These are phyloP conservation scores for Erpobdella octoculata DNA, from an alignment of 2,888 invertebrate species.

Conservation along the genomic window DNA sequence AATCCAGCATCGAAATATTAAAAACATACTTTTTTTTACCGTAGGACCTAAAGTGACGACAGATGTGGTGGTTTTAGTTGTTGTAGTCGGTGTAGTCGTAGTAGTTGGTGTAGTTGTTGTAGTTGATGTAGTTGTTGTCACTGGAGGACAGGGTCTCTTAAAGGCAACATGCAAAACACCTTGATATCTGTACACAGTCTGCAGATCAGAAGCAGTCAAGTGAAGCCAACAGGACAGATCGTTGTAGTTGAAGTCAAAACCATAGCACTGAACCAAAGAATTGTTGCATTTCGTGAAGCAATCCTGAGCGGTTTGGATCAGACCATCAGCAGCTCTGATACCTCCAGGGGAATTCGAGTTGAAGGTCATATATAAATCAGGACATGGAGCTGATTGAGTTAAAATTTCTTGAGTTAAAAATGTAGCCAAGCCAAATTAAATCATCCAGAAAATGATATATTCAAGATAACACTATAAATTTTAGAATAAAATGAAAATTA, in stretches of 20 bases:
- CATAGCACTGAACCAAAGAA: slow-evolving; percentile 3
- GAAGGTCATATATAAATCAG: background rate
- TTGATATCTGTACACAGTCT: slow-evolving; percentile 4
- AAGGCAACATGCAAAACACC: slow-evolving; percentile 7
- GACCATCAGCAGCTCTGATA: background rate
- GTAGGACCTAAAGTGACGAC: no score
- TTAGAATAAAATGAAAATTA: background rate
- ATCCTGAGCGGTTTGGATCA: background rate
- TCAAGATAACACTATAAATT: background rate
- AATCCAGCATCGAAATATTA: no score
- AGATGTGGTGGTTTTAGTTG: background rate
- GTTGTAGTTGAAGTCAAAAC: slow-evolving; percentile 14
- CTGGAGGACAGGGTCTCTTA: background rate
- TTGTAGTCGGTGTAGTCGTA: background rate
- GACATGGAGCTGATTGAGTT: slow-evolving; percentile 24
- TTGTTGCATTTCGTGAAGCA: background rate
- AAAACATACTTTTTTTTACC: no score
- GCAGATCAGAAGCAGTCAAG: background rate
- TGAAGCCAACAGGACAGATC: slow-evolving; percentile 15
- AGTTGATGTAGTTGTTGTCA: background rate
- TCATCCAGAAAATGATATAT: no score
- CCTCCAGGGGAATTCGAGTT: background rate
- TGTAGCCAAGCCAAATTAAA: no score
- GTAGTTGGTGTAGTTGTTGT: slow-evolving; percentile 1
- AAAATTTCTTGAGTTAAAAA: no score